These are phyloP conservation scores for Drosophila neotestacea DNA, from an alignment of 2,888 invertebrate species.

Conservation along the genomic window DNA sequence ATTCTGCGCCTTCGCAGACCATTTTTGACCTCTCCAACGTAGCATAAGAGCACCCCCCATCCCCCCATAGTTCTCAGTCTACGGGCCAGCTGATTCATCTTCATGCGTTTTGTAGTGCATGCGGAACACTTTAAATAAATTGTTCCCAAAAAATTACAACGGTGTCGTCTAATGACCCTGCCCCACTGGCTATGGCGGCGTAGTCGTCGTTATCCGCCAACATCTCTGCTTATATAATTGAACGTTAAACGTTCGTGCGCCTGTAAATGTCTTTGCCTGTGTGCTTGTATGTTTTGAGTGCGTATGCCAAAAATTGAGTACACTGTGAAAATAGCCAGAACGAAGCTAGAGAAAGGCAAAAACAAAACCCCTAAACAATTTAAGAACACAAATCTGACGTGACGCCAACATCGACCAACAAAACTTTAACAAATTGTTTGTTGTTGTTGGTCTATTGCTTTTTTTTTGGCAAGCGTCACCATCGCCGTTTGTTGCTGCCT, in stretches of 20 bases:
- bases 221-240: slow-evolving; percentile 69
- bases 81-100: slow-evolving; percentile 72
- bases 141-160: slow-evolving; percentile 36
- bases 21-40: slow-evolving; percentile 74
- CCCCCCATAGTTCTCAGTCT: slow-evolving; percentile 1
- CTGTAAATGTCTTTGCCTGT: slow-evolving; percentile 11
- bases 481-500: slow-evolving; percentile 25
- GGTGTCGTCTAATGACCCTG: slow-evolving; percentile 78
- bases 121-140: slow-evolving; percentile 52
- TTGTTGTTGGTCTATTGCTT: slow-evolving; percentile 50
- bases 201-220: background rate
- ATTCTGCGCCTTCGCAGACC: slow-evolving; percentile 68
- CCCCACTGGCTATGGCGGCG: slow-evolving; percentile 60
- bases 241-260: slow-evolving; percentile 38
- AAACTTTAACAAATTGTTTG: slow-evolving; percentile 71
- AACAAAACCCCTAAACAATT: slow-evolving; percentile 61
- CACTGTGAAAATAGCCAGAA: slow-evolving; percentile 69
- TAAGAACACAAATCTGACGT: slow-evolving; percentile 45
- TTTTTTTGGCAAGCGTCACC: slow-evolving; percentile 71
- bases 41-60: slow-evolving; percentile 28
- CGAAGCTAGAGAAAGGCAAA: slow-evolving; percentile 40
- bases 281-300: slow-evolving; percentile 52
- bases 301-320: slow-evolving; percentile 68
- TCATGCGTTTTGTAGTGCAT: slow-evolving; percentile 43
- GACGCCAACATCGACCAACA: slow-evolving; percentile 45